phyloP scores from a whole-genome alignment of 2,888 invertebrate genomes.

The Emmelina monodactyla region DNA sequence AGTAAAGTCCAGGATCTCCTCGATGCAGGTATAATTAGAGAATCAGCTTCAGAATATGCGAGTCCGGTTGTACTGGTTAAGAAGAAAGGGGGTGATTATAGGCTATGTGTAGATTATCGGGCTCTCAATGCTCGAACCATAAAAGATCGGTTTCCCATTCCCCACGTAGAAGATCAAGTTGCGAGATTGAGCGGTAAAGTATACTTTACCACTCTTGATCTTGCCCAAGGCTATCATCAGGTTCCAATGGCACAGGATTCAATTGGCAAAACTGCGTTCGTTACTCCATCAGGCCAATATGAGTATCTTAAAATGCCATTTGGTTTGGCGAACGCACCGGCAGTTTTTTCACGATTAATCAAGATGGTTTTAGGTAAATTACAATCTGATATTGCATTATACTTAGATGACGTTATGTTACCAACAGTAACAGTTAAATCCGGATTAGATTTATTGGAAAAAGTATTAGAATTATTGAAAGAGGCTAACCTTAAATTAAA shows the following conservation, averaged over 20 bases:
- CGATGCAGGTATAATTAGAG: slow-evolving; percentile 16
- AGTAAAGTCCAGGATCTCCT: slow-evolving; percentile 14
- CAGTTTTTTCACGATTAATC: slow-evolving; percentile 9
- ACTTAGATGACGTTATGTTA: slow-evolving; percentile 11
- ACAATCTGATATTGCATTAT: not conserved
- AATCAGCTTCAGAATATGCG: slow-evolving; percentile 16
- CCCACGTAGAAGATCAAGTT: slow-evolving; percentile 8
- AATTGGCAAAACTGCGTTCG: slow-evolving; percentile 8
- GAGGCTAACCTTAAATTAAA: slow-evolving; percentile 7
- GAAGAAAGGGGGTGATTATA: slow-evolving; percentile 14
- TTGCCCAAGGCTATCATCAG: slow-evolving; percentile 9
- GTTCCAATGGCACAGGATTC: slow-evolving; percentile 4
- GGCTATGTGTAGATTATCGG: slow-evolving; percentile 15
- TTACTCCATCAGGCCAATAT: slow-evolving; percentile 8
- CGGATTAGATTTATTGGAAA: slow-evolving; percentile 5
- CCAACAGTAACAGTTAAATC: slow-evolving; percentile 5
- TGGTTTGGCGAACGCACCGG: slow-evolving; percentile 9
- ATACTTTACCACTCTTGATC: slow-evolving; percentile 8
- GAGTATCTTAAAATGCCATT: slow-evolving; percentile 12
- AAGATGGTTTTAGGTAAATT: slow-evolving; percentile 1
- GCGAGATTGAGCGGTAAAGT: slow-evolving; percentile 4
- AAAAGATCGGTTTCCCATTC: slow-evolving; percentile 5
- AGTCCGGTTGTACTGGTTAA: slow-evolving; percentile 16
- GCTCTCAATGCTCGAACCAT: slow-evolving; percentile 8
- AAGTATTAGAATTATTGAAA: slow-evolving; percentile 4